Percentiles rank a stretch among this genome's conserved stretches.
These are phyloP conservation scores for Pemphigus obesinymphae DNA, from an alignment of 1,140 invertebrate species.

Conservation along the genomic window DNA sequence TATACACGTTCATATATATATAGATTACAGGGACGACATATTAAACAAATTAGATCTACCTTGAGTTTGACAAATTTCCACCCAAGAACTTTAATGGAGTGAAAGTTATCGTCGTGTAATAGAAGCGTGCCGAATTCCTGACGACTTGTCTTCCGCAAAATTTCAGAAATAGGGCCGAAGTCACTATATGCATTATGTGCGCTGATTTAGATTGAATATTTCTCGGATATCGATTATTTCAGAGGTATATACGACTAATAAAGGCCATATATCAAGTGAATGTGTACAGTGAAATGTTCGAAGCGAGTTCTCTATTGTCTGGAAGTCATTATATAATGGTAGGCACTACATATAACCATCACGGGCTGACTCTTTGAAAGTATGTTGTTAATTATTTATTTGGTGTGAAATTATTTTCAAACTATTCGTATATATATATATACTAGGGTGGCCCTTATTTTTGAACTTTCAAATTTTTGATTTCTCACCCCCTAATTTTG, in stretches of 20 bases:
- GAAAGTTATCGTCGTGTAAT: not conserved
- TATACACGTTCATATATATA: not conserved
- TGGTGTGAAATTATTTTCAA: too few relatives aligned
- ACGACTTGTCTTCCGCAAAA: not conserved
- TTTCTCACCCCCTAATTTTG: too few relatives aligned
- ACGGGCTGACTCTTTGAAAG: too few relatives aligned
- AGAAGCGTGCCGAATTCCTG: conserved; percentile 21
- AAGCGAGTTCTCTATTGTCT: not conserved
- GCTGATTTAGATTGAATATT: not conserved
- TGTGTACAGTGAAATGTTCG: not conserved
- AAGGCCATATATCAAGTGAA: not conserved
- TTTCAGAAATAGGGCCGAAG: not conserved
- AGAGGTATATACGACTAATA: not conserved
- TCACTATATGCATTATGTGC: not conserved
- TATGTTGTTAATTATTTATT: too few relatives aligned
- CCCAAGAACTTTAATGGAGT: conserved; percentile 21
- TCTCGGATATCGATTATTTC: not conserved
- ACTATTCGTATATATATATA: too few relatives aligned
- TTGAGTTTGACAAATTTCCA: conserved; percentile 28
- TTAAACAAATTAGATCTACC: conserved; percentile 17
- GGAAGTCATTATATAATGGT: not conserved
- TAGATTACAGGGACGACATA: not conserved
- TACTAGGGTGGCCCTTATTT: too few relatives aligned
- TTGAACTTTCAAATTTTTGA: too few relatives aligned
- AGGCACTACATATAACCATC: too few relatives aligned